Conservation (phyloP, 2,888 invertebrate genomes). For the Bruchidius siliquastri region DNA sequence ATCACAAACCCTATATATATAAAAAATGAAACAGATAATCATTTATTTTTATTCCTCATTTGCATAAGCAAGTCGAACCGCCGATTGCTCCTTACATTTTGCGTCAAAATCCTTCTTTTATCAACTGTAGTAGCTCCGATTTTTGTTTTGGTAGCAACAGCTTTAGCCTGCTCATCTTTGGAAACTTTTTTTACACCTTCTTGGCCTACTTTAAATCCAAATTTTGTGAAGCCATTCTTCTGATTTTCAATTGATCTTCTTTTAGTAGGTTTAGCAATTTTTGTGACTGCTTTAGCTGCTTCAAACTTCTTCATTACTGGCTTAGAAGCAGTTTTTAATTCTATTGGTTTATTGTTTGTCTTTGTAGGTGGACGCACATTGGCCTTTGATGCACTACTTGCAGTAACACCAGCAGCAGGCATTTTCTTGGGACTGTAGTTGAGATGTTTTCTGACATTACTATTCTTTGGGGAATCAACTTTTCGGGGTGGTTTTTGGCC, state of each 20-base stretch:
- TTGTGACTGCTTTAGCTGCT: slow-evolving; percentile 8
- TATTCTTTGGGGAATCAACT: background rate
- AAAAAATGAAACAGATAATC: background rate
- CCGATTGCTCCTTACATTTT: slow-evolving; percentile 66
- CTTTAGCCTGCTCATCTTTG: slow-evolving; percentile 14
- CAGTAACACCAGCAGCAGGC: background rate
- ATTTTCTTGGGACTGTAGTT: background rate
- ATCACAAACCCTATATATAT: too few relatives aligned
- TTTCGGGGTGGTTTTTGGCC: background rate
- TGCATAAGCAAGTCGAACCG: slow-evolving; percentile 70
- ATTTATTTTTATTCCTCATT: slow-evolving; percentile 35
- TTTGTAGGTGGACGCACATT: background rate
- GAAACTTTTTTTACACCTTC: background rate
- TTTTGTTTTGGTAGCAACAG: slow-evolving; percentile 29
- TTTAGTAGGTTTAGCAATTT: slow-evolving; percentile 8
- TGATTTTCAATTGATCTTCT: background rate
- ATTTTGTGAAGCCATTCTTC: background rate
- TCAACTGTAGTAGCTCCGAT: slow-evolving; percentile 21
- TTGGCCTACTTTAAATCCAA: background rate
- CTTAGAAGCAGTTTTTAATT: too few relatives aligned
- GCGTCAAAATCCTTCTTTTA: slow-evolving; percentile 48
- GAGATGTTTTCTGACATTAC: background rate
- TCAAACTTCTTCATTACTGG: background rate
- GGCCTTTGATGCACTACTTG: background rate
- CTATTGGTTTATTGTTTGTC: too few relatives aligned